A percentile compares a stretch with the other conserved stretches of the same genome.
phyloP scores from a whole-genome alignment of 2,888 invertebrate genomes.

The Thelaira solivaga region DNA sequence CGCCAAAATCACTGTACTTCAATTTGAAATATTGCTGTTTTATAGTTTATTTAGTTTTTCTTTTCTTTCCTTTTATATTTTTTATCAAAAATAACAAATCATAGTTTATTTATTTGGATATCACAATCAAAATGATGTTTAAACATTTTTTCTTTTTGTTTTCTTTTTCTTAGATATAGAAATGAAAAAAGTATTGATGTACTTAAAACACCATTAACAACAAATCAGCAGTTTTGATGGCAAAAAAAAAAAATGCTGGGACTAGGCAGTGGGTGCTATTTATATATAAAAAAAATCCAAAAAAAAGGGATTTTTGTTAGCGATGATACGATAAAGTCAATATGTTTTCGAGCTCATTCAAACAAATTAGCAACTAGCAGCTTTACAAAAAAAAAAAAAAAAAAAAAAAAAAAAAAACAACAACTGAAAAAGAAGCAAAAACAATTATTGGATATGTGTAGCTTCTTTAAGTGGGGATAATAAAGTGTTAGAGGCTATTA shows the following conservation, averaged over 20 bases:
- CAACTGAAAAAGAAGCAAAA: too few species aligned
- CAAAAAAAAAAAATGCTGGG: background rate
- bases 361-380: conserved; percentile 42
- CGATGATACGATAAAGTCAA: conserved; percentile 3
- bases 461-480: too few species aligned
- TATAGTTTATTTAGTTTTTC: conserved; percentile 14
- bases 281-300: background rate
- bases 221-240: conserved; percentile 58
- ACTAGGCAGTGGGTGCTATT: background rate
- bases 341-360: conserved; percentile 30
- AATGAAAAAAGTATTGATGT: conserved; percentile 46
- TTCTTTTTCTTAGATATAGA: background rate
- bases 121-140: conserved; percentile 27
- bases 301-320: background rate
- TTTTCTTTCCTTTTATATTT: too few species aligned
- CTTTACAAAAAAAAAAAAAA: background rate
- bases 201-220: conserved; percentile 49
- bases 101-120: conserved; percentile 37
- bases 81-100: conserved; percentile 34
- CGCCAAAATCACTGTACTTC: too few species aligned
- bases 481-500: too few species aligned
- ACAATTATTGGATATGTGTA: too few species aligned
- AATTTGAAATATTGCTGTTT: conserved; percentile 25
- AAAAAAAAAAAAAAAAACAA: too few species aligned
- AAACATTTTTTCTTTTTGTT: background rate